Percentiles rank a stretch among this genome's conserved stretches.
These are phyloP conservation scores for Contarinia nasturtii DNA, from an alignment of 1,140 invertebrate genomes.

Conservation along the genomic window DNA sequence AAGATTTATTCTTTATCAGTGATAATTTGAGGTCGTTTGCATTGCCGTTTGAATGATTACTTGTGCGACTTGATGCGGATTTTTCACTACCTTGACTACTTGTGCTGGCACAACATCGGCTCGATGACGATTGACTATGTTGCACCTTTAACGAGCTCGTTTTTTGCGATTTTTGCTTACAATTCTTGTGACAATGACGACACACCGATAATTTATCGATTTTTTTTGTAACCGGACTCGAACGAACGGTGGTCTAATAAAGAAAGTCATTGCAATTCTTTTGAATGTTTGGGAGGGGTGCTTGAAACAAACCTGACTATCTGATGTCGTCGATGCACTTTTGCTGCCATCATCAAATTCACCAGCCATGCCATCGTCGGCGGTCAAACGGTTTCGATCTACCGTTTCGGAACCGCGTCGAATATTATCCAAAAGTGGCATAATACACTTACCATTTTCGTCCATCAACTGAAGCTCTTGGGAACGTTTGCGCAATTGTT, in stretches of 20 bases:
- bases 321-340: conserved; percentile 47
- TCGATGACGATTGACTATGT: conserved; percentile 22
- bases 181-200: conserved; percentile 52
- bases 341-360: conserved; percentile 30
- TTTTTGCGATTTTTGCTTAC: conserved; percentile 20
- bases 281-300: no score
- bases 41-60: background rate
- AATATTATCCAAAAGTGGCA: conserved; percentile 21
- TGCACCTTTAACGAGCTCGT: conserved; percentile 22
- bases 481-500: conserved; percentile 40
- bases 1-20: no score
- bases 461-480: conserved; percentile 36
- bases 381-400: conserved; percentile 21
- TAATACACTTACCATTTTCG: conserved; percentile 20
- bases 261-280: no score
- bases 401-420: conserved; percentile 16
- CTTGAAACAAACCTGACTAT: conserved; percentile 41
- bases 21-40: no score
- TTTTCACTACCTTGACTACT: background rate
- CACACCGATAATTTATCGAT: conserved; percentile 44
- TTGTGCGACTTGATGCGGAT: background rate
- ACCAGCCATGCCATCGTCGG: conserved; percentile 3
- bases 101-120: conserved; percentile 17
- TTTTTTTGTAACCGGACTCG: conserved; percentile 34
- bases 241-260: conserved; percentile 43